Conservation (phyloP, 2,113 vertebrate genomes). For the Ursus arctos region DNA sequence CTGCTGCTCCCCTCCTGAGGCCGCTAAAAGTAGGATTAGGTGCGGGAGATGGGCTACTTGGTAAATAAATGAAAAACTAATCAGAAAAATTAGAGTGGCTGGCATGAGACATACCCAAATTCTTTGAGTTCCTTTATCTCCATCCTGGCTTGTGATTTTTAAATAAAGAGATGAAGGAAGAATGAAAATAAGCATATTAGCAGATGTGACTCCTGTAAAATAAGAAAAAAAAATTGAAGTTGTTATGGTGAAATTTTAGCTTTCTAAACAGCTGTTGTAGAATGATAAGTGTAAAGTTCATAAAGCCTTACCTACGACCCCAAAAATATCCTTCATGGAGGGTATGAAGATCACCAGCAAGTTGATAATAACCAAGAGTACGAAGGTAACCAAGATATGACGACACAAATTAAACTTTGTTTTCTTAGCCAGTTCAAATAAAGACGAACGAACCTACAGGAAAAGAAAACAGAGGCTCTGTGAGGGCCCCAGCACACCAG, state of each 20-base stretch:
- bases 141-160: slow-evolving; percentile 89
- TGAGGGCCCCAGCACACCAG: not conserved
- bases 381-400: slow-evolving; percentile 86
- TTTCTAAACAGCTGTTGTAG: not conserved
- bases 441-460: slow-evolving; percentile 89
- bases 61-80: slow-evolving; percentile 39
- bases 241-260: slow-evolving; percentile 9
- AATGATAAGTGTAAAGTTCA: slow-evolving; percentile 44
- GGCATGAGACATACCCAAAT: slow-evolving; percentile 88
- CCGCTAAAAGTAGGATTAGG: not conserved
- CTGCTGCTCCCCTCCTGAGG: not conserved
- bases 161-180: slow-evolving; percentile 90
- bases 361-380: slow-evolving; percentile 88
- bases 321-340: slow-evolving; percentile 91
- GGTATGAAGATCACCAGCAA: slow-evolving; percentile 91
- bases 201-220: slow-evolving; percentile 90
- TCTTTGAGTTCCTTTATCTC: slow-evolving; percentile 87
- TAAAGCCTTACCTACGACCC: slow-evolving; percentile 89
- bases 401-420: slow-evolving; percentile 87
- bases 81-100: not conserved
- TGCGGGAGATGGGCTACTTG: not conserved
- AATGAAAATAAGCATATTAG: slow-evolving; percentile 93
- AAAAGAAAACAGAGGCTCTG: slow-evolving; percentile 36
- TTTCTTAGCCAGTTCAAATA: slow-evolving; percentile 89
- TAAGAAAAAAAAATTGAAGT: slow-evolving; percentile 31